Base-by-base conservation (phyloP, 2,797 vertebrate genomes). In the Erpetoichthys calabaricus region DNA sequence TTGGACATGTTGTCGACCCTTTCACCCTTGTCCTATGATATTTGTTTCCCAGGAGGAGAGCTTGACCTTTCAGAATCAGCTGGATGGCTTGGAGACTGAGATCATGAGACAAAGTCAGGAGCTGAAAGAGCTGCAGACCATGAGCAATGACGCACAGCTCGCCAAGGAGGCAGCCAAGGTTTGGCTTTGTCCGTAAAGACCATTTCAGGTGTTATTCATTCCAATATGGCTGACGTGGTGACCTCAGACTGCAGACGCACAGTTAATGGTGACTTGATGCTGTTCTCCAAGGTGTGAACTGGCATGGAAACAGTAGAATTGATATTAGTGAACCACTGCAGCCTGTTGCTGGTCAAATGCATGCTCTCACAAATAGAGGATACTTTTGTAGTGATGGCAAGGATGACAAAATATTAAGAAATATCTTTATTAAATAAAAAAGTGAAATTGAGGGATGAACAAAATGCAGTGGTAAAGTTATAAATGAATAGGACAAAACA, bases 151-250 rank as follows among this genome's bases (percentile, higher is more conserved):
- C 0, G 86, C 89, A 0, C 71, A 84, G 61, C 70, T 77, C 1
- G 78, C 80, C 7, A 83, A 79, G 65, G 80, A 90, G 42, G 47
- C 67, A 2, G 76, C 86, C 6, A 87, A 87, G 86, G 91, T 93
- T 71, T 44, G 56, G 7, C 25, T 25, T 25, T 25, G 25, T 9
- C 5, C 8, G 5, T n/a, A 6, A 10, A 43, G 6, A 1, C 44
- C 25, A 25, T 25, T 25, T 25, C 25, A 25, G 25, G 25, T 25
- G 25, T 25, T 25, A 25, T 25, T 25, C 2, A 25, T 25, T 25
- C 25, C 25, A 25, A 25, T 25, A 25, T 25, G 25, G 25, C 25
- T 25, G 25, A 25, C 2, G 25, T 25, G 47, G 47, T 7, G n/a
- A 50, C 47, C 47, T n/a, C 7, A n/a, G 47, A 50, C 47, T 50